A percentile compares a stretch with the other conserved stretches of the same genome.
Evolutionary conservation across 2,797 vertebrate species (phyloP).

Genomic region (Crenuchus spilurus): DNA sequence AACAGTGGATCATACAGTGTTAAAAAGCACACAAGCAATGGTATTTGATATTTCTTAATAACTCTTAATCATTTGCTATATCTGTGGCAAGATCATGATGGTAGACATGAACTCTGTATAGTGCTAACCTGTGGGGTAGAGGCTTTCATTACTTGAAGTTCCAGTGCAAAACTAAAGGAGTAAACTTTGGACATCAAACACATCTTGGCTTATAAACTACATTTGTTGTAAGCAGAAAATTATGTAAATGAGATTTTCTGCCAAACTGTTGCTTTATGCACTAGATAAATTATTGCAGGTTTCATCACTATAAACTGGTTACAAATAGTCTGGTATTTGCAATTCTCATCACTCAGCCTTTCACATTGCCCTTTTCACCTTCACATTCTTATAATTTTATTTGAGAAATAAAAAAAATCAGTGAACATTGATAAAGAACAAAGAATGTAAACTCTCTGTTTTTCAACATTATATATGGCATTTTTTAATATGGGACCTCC

Average conservation of each 20-base stretch:
- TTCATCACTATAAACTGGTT: neutral
- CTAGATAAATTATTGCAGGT: neutral
- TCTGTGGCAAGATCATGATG: too few relatives aligned
- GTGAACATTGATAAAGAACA: neutral
- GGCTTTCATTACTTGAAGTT: neutral
- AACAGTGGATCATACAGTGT: neutral
- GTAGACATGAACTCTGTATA: too few relatives aligned
- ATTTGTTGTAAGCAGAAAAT: neutral
- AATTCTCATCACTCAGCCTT: neutral
- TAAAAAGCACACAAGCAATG: neutral
- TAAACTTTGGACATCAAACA: neutral
- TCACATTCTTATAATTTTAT: neutral
- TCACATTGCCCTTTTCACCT: neutral
- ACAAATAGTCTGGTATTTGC: neutral
- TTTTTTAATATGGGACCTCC: slow-evolving; percentile 1
- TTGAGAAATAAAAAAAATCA: neutral
- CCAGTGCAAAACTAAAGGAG: neutral
- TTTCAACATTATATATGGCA: neutral
- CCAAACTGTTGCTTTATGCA: neutral
- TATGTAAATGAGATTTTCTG: too few relatives aligned
- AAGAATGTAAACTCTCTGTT: neutral
- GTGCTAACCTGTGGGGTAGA: neutral
- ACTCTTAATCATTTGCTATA: too few relatives aligned
- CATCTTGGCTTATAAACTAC: neutral
- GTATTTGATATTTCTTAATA: too few relatives aligned